Base-by-base conservation (phyloP, 1,140 invertebrate species). In the Trichonephila inaurata region DNA sequence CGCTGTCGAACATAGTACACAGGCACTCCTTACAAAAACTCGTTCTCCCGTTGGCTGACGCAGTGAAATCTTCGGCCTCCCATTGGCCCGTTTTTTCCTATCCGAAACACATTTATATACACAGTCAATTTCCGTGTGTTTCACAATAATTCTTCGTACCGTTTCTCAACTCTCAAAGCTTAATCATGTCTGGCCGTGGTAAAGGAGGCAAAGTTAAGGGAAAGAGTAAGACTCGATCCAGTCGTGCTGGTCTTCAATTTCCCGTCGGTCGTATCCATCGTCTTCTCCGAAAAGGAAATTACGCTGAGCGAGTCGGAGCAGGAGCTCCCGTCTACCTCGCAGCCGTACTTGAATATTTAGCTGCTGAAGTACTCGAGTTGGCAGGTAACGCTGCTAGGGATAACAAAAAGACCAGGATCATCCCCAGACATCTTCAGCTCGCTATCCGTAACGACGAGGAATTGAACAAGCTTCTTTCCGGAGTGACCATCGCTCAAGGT, bases 371-470 rank as follows among this genome's bases (percentile, higher is more conserved):
- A 24, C 95, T 98, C 87, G 97, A 98, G 95, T 97, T 98, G 94
- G 97, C 97, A 58, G 97, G 97, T 2, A 98, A 98, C 95, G 97
- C 97, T 24, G 98, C 98, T 0, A 94, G 96, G 72, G 96, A 97
- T 95, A 96, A 96, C 95, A 96, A 94, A n/a, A 96, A 96, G 94
- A 95, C 96, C 1, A 96, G 98, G 89, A 97, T 98, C 51, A 97
- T 97, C 85, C 98, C 98, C 0, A 96, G 98, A 77, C 98, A 99
- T 95, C 96, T 98, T 4, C 97, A 98, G 92, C 95, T 98, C 69
- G 98, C 98, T 5, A 97, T 98, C 19, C 96, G 97, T 64, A 98
- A 98, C 95, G 98, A 98, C 96, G 98, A 98, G 94, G 98, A 98
- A 95, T 96, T 98, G 92, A 97, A 97, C 95, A 97, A 97, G 95